Conservation (phyloP, 2,888 invertebrate genomes). For the Dryobota labecula region DNA sequence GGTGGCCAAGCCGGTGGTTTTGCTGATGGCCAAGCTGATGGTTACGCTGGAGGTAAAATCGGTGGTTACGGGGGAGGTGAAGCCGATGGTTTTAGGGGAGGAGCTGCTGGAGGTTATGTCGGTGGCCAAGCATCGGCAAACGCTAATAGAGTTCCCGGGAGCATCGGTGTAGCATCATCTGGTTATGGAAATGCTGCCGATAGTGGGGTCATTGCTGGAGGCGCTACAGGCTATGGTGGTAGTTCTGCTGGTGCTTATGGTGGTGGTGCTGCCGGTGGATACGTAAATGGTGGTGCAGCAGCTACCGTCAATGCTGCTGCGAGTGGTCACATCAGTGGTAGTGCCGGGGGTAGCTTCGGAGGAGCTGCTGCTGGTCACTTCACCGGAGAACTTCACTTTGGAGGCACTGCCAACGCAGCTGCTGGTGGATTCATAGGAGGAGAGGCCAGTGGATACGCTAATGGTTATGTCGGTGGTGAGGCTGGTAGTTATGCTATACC, state of each 20-base stretch:
- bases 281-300: neutral
- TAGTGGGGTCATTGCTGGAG: neutral
- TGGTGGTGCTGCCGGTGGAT: neutral
- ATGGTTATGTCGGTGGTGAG: constrained; percentile 1
- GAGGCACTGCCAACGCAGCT: neutral
- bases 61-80: too few species aligned
- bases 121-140: neutral
- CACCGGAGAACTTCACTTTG: neutral
- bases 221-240: neutral
- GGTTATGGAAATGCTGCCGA: neutral
- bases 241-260: neutral
- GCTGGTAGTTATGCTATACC: neutral
- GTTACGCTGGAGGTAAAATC: neutral
- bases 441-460: neutral
- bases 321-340: neutral
- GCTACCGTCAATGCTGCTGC: neutral
- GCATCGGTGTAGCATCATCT: neutral
- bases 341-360: neutral
- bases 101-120: neutral
- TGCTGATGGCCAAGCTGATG: neutral
- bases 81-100: neutral
- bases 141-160: neutral
- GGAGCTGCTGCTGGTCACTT: neutral
- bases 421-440: neutral
- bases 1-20: neutral